A percentile compares a stretch with the other conserved stretches of the same genome.
phyloP scores from a whole-genome alignment of 2,797 vertebrate species.

The Tokudaia muenninki region DNA sequence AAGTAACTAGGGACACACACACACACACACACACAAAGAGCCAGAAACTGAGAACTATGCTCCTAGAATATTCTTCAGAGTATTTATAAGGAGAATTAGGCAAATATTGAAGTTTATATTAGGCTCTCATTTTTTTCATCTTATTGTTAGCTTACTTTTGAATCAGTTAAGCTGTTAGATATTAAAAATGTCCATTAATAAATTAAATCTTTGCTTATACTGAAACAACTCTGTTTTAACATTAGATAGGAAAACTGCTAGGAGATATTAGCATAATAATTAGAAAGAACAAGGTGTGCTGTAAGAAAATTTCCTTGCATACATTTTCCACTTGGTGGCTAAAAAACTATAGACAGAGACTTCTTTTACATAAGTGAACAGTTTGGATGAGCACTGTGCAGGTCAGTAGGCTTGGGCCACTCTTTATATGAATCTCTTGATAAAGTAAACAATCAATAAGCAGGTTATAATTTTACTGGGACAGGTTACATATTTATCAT shows the following conservation, averaged over 20 bases:
- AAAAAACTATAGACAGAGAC: background rate
- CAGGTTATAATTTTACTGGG: background rate
- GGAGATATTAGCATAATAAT: background rate
- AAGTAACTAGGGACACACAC: background rate
- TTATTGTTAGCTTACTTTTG: background rate
- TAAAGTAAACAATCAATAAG: background rate
- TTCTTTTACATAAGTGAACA: background rate
- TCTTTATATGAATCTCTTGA: background rate
- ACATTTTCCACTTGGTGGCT: background rate
- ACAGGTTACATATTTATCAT: background rate
- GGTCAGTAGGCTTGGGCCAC: background rate
- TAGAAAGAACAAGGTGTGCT: background rate
- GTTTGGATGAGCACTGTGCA: background rate
- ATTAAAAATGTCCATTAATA: conserved; percentile 36
- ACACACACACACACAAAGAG: no score
- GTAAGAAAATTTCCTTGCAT: background rate
- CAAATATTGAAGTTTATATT: background rate
- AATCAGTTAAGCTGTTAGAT: background rate
- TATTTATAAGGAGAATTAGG: conserved; percentile 5
- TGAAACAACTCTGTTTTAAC: background rate
- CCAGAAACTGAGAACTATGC: background rate
- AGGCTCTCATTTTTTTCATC: conserved; percentile 26
- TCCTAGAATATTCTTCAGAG: background rate
- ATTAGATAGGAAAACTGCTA: background rate
- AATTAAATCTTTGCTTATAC: background rate